Evolutionary conservation across 2,888 invertebrate species (phyloP).

Genomic region (Pherbina coryleti): DNA sequence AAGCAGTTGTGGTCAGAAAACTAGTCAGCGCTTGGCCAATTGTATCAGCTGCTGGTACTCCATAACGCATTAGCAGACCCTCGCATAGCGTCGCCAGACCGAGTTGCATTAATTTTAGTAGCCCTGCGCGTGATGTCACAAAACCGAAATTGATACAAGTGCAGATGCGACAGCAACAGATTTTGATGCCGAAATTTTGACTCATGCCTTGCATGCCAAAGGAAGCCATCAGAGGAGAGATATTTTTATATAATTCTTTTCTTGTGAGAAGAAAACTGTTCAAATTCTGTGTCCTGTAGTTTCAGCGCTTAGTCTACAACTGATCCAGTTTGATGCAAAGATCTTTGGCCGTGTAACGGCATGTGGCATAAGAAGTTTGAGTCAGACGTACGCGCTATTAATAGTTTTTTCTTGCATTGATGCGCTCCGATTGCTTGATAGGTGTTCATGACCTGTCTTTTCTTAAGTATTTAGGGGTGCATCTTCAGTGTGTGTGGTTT

Average conservation of each 20-base stretch:
- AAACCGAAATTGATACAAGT: slow-evolving; percentile 85
- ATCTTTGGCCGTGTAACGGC: background rate
- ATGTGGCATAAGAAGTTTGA: background rate
- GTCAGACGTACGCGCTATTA: slow-evolving; percentile 30
- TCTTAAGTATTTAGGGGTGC: slow-evolving; percentile 1
- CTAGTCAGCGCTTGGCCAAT: slow-evolving; percentile 86
- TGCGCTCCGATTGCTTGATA: slow-evolving; percentile 12
- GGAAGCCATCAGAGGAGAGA: slow-evolving; percentile 55
- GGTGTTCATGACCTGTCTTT: slow-evolving; percentile 34
- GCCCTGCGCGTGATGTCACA: slow-evolving; percentile 78
- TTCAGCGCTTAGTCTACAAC: slow-evolving; percentile 33
- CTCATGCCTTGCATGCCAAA: slow-evolving; percentile 63
- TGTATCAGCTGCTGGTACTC: slow-evolving; percentile 78
- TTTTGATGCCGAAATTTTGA: slow-evolving; percentile 73
- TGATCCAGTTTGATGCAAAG: slow-evolving; percentile 19
- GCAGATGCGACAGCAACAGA: slow-evolving; percentile 83
- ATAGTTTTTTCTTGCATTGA: slow-evolving; percentile 34
- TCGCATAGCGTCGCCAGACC: slow-evolving; percentile 86
- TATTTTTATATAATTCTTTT: background rate
- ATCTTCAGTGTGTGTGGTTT: slow-evolving; percentile 12
- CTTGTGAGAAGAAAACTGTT: background rate
- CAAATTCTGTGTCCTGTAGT: slow-evolving; percentile 35
- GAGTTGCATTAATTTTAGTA: slow-evolving; percentile 82
- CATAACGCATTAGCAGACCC: slow-evolving; percentile 83
- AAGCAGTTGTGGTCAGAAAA: slow-evolving; percentile 84